phyloP scores from a whole-genome alignment of 2,797 vertebrate genomes.

The Pseudotriccus pelzelni region DNA sequence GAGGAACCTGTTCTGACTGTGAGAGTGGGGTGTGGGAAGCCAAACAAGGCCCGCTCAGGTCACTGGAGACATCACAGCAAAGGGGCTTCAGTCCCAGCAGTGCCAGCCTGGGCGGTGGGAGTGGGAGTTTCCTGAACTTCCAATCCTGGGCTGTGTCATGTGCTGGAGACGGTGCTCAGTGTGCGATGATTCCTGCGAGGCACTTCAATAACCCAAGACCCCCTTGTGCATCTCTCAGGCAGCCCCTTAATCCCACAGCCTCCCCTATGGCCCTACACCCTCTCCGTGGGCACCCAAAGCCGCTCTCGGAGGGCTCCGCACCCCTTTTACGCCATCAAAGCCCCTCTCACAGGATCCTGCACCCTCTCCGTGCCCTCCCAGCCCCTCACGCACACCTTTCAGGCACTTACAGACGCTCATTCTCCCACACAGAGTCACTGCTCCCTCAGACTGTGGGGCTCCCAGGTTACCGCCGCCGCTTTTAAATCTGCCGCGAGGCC shows the following conservation, averaged over 20 bases:
- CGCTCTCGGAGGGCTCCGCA: not conserved
- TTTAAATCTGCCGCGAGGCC: not conserved
- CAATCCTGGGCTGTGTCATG: accelerated
- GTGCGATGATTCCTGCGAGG: too few species aligned
- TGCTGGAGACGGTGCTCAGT: not conserved
- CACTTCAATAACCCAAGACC: too few species aligned
- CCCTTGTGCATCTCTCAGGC: too few species aligned
- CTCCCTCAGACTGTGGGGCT: too few species aligned
- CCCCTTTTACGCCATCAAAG: too few species aligned
- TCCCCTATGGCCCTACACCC: too few species aligned
- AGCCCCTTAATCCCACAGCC: not conserved
- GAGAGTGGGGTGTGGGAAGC: not conserved
- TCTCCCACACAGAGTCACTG: too few species aligned
- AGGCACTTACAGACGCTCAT: too few species aligned
- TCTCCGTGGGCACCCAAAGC: too few species aligned
- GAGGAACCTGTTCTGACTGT: not conserved
- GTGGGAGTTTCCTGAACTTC: not conserved
- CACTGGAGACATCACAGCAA: not conserved
- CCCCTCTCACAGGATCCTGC: not conserved
- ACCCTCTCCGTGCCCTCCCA: not conserved
- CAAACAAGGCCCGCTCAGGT: not conserved
- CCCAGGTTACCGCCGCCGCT: accelerated
- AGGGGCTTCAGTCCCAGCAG: not conserved
- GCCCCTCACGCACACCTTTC: too few species aligned
- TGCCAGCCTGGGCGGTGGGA: not conserved